These are phyloP conservation scores for Bujurquina vittata DNA, from an alignment of 2,113 vertebrate species.

Conservation along the genomic window DNA sequence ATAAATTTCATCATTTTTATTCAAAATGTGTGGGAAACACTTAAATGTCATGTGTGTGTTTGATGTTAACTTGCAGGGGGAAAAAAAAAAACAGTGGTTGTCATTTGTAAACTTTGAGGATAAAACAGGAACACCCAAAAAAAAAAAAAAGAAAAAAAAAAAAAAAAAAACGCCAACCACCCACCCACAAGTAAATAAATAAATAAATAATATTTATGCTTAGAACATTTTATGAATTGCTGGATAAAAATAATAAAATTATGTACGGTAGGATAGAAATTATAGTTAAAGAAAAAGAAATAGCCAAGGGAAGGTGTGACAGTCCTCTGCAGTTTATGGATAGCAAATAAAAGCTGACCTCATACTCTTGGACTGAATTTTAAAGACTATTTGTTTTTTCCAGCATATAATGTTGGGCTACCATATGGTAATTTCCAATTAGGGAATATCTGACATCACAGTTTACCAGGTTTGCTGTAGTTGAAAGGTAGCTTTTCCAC, in stretches of 20 bases:
- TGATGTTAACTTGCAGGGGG: neutral
- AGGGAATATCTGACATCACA: neutral
- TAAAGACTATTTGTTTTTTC: neutral
- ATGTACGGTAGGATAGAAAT: neutral
- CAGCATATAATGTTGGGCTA: neutral
- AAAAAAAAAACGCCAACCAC: too few species aligned
- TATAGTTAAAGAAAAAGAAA: neutral
- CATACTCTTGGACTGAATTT: neutral
- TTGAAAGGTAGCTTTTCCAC: neutral
- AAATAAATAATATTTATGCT: neutral
- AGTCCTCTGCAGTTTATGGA: neutral
- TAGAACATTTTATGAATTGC: neutral
- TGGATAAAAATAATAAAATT: neutral
- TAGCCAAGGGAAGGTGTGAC: neutral
- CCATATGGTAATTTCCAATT: neutral
- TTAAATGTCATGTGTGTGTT: neutral
- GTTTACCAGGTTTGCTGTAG: neutral
- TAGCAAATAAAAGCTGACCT: neutral
- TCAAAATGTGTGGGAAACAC: neutral
- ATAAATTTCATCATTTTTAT: conserved; percentile 5
- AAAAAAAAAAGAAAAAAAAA: neutral
- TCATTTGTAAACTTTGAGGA: too few species aligned
- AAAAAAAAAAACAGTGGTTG: neutral
- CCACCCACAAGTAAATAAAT: too few species aligned
- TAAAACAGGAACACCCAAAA: too few species aligned